phyloP scores from a whole-genome alignment of 2,113 vertebrate species.

The Bungarus multicinctus region DNA sequence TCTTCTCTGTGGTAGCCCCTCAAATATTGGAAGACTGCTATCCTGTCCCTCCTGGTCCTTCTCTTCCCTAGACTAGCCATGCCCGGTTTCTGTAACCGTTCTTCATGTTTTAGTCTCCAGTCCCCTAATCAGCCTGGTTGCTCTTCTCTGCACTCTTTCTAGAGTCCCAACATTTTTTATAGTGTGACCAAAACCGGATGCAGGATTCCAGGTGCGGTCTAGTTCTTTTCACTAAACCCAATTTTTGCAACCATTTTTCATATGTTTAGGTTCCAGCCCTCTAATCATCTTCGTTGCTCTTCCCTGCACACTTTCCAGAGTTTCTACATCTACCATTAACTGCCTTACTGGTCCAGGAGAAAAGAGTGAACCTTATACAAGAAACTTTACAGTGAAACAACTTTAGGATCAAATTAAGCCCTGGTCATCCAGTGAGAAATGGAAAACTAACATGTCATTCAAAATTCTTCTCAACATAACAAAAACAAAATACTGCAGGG shows the following conservation, averaged over 20 bases:
- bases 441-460: background rate
- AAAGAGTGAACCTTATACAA: background rate
- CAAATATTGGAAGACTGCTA: background rate
- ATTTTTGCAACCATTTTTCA: background rate
- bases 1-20: background rate
- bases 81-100: background rate
- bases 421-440: background rate
- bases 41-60: background rate
- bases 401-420: background rate
- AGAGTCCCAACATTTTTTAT: background rate
- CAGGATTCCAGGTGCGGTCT: too few species aligned
- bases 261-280: background rate
- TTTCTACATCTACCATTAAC: background rate
- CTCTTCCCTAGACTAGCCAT: background rate
- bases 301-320: background rate
- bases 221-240: background rate
- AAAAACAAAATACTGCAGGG: background rate
- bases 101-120: background rate
- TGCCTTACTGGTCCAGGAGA: background rate
- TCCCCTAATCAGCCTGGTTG: background rate
- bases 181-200: too few species aligned
- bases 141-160: background rate
- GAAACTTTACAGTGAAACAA: background rate
- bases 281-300: background rate
- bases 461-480: background rate